Evolutionary conservation across 2,888 invertebrate species (phyloP), one percentile per base, ranked within the genome.

Genomic region (Epinotia demarniana): DNA sequence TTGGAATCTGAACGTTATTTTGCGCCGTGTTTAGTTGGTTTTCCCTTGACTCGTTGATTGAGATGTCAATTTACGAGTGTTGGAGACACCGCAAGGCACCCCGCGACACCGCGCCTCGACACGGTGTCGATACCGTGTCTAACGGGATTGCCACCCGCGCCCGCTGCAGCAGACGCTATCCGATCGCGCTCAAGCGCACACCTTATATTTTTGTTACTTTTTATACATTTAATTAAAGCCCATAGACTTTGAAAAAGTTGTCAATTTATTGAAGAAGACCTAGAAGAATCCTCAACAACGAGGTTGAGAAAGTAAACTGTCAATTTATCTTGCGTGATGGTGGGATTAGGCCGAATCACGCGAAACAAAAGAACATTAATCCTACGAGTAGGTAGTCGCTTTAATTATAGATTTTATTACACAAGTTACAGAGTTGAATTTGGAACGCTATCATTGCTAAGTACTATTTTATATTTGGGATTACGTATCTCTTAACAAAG

Each of bases 251-350:
- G n/a, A n/a, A n/a, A n/a, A n/a, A n/a, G n/a, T n/a, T n/a, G n/a
- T n/a, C n/a, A n/a, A n/a, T n/a, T n/a, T n/a, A n/a, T n/a, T n/a
- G n/a, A n/a, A n/a, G n/a, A n/a, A n/a, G n/a, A n/a, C n/a, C n/a
- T n/a, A n/a, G n/a, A n/a, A n/a, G n/a, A n/a, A n/a, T n/a, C n/a
- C n/a, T n/a, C n/a, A n/a, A n/a, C n/a, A n/a, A n/a, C n/a, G 39
- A 39, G 55, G 39, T 57, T 39, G 55, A 9, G 67, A 18, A 67
- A 55, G 19, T 57, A 67, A 67, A 57, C 55, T 67, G 67, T 58
- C 60, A 46, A 68, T 73, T 73, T 69, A 73, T 73, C 62, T 58
- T 46, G 57, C 60, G 55, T 55, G 27, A 39, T 68, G 55, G 61
- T 23, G 23, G 73, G 68, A 73, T 73, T 73, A 63, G 46, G 57